These are phyloP conservation scores for Zaprionus camerounensis DNA, from an alignment of 1,140 invertebrate genomes.

Conservation along the genomic window DNA sequence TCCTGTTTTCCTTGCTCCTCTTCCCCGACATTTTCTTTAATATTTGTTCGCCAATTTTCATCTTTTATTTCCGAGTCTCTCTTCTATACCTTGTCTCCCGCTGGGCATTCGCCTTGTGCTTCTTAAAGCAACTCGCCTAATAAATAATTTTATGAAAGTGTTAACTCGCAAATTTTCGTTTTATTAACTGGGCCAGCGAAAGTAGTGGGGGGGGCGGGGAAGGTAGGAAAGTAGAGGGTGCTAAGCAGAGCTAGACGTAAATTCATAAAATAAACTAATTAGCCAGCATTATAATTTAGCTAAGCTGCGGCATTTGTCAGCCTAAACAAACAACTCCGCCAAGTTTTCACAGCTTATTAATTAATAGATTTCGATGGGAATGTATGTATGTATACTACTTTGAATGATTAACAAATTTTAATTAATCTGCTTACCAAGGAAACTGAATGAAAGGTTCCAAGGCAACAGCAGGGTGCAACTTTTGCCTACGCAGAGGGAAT, in stretches of 20 bases:
- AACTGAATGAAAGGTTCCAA: background rate
- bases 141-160: constrained; percentile 83
- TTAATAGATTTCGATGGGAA: constrained; percentile 14
- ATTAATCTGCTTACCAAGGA: background rate
- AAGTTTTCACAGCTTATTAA: constrained; percentile 21
- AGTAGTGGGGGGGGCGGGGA: background rate
- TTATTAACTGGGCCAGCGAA: constrained; percentile 58
- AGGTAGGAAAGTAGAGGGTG: constrained; percentile 2
- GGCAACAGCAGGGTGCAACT: background rate
- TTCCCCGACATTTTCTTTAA: constrained; percentile 65
- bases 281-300: constrained; percentile 52
- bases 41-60: constrained; percentile 71
- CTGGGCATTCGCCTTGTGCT: constrained; percentile 37
- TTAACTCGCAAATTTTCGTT: constrained; percentile 73
- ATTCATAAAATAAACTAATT: constrained; percentile 74
- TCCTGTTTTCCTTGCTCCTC: constrained; percentile 7
- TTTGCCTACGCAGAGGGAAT: background rate
- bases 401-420: background rate
- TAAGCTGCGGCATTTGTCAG: constrained; percentile 30
- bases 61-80: constrained; percentile 61
- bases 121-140: constrained; percentile 61
- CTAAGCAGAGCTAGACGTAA: background rate
- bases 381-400: constrained; percentile 1
- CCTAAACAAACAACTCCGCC: constrained; percentile 26
- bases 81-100: constrained; percentile 28